These are phyloP conservation scores for Hapalemur alaotrensis DNA, from an alignment of 2,797 vertebrate genomes.

Conservation along the genomic window DNA sequence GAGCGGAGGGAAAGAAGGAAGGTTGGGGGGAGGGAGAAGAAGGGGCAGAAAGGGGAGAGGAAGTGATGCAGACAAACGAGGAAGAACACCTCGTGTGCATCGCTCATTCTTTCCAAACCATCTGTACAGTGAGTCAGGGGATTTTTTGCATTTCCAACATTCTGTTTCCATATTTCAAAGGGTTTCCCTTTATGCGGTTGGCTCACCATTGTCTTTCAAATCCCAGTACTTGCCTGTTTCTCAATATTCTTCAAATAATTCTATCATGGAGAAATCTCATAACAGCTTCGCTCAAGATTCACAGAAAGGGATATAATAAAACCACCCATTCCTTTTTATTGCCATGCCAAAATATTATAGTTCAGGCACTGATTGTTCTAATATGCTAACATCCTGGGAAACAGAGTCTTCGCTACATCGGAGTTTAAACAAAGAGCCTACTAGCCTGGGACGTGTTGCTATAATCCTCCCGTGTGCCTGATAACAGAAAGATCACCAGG, in stretches of 20 bases:
- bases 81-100: background rate
- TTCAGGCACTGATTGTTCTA: constrained; percentile 61
- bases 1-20: background rate
- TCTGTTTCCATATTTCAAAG: background rate
- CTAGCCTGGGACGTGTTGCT: background rate
- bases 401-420: constrained; percentile 17
- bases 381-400: constrained; percentile 37
- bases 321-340: constrained; percentile 7
- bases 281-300: constrained; percentile 40
- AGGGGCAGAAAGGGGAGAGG: too few relatives aligned
- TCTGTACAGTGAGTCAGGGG: background rate
- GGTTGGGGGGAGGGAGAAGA: too few relatives aligned
- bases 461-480: background rate
- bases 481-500: background rate
- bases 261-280: background rate
- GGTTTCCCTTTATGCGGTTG: background rate
- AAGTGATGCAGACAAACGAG: background rate
- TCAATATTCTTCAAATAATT: constrained; percentile 27
- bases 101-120: background rate
- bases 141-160: background rate
- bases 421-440: constrained; percentile 28
- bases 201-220: background rate
- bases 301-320: background rate
- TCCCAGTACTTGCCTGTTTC: background rate
- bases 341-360: background rate